Base-by-base conservation (phyloP, 2,888 invertebrate genomes). In the Acanthosepion lycidas region DNA sequence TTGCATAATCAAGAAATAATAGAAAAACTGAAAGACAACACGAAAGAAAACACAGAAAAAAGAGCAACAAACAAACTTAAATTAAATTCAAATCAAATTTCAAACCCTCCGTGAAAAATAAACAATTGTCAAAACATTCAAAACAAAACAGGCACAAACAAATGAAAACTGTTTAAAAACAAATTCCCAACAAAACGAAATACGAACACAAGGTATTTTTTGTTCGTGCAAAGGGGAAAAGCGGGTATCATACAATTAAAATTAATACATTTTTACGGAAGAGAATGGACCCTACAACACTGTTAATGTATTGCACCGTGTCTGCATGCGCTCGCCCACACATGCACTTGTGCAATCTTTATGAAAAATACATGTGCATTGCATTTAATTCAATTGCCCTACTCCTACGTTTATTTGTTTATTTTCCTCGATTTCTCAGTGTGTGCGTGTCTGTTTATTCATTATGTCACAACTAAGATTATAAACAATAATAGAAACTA, bases 1-100 rank as follows among this genome's bases (percentile, higher is more conserved):
- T 23, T 18, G 59, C 23, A 59, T 59, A 59, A 78, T 78, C n/a
- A 33, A n/a, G 78, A n/a, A 9, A 78, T 78, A 78, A 78, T 78
- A 78, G 78, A n/a, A n/a, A n/a, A n/a, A 33, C 78, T n/a, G 78
- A 78, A 78, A n/a, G 12, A 15, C n/a, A 78, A 78, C 78, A 78
- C 78, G n/a, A 78, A 78, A 78, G 78, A 3, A 9, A 8, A 78
- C 15, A 78, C n/a, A 33, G n/a, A 78, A 78, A 78, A 59, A 59
- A 59, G 59, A 59, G 23, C 59, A 59, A 59, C 59, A 59, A 78
- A 78, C 78, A 33, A 78, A 78, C n/a, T 78, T 78, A 78, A 78
- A n/a, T 78, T n/a, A n/a, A 78, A 78, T 78, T n/a, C n/a, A 78
- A 78, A 78, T 78, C 78, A 78, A n/a, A 78, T 78, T 78, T 78